phyloP scores from a whole-genome alignment of 2,888 invertebrate species.

The Xestia c-nigrum region DNA sequence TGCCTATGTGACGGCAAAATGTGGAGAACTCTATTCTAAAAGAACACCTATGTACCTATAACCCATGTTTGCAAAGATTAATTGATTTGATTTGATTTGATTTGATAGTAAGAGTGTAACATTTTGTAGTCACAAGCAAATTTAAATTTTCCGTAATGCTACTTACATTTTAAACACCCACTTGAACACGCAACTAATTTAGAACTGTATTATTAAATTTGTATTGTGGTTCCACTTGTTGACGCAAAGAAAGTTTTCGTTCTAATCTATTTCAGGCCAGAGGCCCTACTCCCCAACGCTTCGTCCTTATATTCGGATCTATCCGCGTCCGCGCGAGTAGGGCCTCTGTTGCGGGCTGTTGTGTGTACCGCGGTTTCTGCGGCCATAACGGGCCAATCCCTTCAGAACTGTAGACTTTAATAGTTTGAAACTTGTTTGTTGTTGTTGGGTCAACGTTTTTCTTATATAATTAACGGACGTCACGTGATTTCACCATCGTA shows the following conservation, averaged over 20 bases:
- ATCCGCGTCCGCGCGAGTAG: too few species aligned
- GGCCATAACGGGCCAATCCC: neutral
- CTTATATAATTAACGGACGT: neutral
- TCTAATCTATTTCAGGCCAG: neutral
- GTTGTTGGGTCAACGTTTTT: slow-evolving; percentile 8
- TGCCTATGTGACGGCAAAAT: too few species aligned
- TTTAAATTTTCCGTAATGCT: neutral
- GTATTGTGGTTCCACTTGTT: slow-evolving; percentile 31
- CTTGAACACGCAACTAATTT: slow-evolving; percentile 15
- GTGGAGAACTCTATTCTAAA: too few species aligned
- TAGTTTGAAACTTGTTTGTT: slow-evolving; percentile 1
- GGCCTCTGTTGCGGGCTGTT: slow-evolving; percentile 5
- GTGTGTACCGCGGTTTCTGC: slow-evolving; percentile 18
- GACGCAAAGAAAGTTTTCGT: slow-evolving; percentile 9
- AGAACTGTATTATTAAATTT: slow-evolving; percentile 18
- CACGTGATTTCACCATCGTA: too few species aligned
- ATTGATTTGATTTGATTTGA: too few species aligned
- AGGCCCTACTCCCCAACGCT: too few species aligned
- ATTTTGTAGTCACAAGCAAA: too few species aligned
- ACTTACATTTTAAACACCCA: neutral
- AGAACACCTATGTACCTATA: too few species aligned
- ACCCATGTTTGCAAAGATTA: too few species aligned
- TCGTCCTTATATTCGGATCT: too few species aligned
- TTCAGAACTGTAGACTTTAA: slow-evolving; percentile 6
- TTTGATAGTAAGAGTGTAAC: too few species aligned